Percentiles rank a stretch among this genome's conserved stretches.
Evolutionary conservation across 2,888 invertebrate species (phyloP).

Genomic region (Belgica antarctica): DNA sequence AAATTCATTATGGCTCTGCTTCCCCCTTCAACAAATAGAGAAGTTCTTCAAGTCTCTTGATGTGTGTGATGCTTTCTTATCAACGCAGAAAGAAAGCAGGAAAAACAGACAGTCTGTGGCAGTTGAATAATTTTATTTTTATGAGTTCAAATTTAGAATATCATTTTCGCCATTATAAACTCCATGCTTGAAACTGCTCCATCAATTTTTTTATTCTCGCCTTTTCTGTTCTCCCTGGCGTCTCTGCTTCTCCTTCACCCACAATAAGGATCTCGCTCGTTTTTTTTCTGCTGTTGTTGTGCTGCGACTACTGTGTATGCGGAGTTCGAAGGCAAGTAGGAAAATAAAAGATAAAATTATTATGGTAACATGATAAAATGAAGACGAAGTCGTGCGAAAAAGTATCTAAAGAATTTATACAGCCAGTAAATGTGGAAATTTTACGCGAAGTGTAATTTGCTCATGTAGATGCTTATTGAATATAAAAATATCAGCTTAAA

Average conservation of each 20-base stretch:
- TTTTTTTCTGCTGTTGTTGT: neutral
- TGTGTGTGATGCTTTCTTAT: neutral
- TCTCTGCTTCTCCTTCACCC: neutral
- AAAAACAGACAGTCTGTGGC: slow-evolving; percentile 16
- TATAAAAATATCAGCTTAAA: slow-evolving; percentile 28
- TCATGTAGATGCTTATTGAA: slow-evolving; percentile 39
- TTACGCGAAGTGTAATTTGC: slow-evolving; percentile 43
- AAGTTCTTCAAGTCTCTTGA: neutral
- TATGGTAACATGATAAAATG: slow-evolving; percentile 43
- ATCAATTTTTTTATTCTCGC: slow-evolving; percentile 16
- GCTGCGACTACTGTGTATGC: neutral
- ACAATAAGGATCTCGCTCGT: slow-evolving; percentile 11
- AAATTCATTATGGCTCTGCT: slow-evolving; percentile 27
- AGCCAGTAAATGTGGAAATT: slow-evolving; percentile 30
- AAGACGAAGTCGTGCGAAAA: slow-evolving; percentile 43
- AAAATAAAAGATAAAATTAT: slow-evolving; percentile 42
- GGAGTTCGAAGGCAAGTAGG: neutral
- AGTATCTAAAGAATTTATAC: slow-evolving; percentile 35
- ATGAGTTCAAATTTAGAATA: slow-evolving; percentile 36
- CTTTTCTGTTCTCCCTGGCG: neutral
- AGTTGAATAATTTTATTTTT: slow-evolving; percentile 37
- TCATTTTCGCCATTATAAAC: slow-evolving; percentile 34
- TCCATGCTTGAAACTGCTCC: neutral
- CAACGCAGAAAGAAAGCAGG: neutral
- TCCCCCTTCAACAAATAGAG: neutral